Percentiles rank a stretch among this genome's conserved stretches.
Conservation (phyloP, 2,113 vertebrate species). For the Aramus guarauna region DNA sequence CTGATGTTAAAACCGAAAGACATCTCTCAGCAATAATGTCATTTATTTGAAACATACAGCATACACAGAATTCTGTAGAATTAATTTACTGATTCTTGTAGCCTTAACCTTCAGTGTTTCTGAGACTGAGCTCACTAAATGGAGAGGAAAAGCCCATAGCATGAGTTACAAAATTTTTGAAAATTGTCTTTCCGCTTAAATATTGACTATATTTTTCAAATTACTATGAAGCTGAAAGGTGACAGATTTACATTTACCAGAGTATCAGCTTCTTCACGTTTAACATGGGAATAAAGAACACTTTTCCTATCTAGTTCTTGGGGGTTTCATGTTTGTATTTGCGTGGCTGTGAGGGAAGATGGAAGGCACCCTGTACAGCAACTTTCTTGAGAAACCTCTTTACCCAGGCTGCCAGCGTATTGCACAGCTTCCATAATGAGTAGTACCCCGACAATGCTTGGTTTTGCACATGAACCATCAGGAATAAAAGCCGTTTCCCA, state of each 20-base stretch:
- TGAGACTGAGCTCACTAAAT: not conserved
- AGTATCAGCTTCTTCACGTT: not conserved
- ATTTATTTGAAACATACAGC: not conserved
- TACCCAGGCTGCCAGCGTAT: not conserved
- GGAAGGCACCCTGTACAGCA: not conserved
- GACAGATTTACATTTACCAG: not conserved
- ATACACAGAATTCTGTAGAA: not conserved
- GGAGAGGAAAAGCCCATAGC: not conserved
- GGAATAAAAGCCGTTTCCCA: not conserved
- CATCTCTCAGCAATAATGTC: not conserved
- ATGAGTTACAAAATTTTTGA: not conserved
- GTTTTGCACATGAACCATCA: not conserved
- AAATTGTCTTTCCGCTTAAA: not conserved
- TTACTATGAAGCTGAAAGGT: not conserved
- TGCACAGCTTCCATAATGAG: not conserved
- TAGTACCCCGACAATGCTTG: not conserved
- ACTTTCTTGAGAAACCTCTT: not conserved
- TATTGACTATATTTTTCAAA: not conserved
- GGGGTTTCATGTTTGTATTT: not conserved
- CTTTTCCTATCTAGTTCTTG: not conserved
- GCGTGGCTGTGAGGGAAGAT: not conserved
- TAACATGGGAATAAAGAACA: not conserved
- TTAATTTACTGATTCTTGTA: not conserved
- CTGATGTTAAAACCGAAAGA: not conserved
- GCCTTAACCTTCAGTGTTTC: not conserved